Evolutionary conservation across 2,888 invertebrate species (phyloP).

Genomic region (Sisyra nigra): DNA sequence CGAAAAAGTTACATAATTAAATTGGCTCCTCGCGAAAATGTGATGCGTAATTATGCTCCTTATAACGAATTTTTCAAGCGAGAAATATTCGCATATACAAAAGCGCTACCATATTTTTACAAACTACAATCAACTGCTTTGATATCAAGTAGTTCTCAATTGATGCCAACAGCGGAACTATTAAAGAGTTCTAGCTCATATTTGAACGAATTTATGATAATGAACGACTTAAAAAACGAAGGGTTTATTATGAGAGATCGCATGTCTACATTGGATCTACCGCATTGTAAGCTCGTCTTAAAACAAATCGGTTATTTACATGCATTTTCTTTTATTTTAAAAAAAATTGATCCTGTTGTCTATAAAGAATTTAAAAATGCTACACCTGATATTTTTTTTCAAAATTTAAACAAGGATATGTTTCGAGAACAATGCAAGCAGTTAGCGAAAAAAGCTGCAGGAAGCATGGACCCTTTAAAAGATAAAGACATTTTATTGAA

Average conservation of each 20-base stretch:
- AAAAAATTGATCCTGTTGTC: neutral
- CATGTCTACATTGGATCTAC: neutral
- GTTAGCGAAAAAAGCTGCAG: neutral
- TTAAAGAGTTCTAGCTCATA: neutral
- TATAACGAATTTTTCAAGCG: constrained; percentile 1
- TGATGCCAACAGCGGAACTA: neutral
- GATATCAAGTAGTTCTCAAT: constrained; percentile 2
- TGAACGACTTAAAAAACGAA: constrained; percentile 2
- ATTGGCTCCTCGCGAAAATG: constrained; percentile 1
- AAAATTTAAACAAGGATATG: neutral
- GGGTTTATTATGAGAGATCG: constrained; percentile 3
- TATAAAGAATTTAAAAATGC: neutral
- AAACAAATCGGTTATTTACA: constrained; percentile 1
- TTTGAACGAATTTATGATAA: constrained; percentile 3
- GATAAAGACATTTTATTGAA: neutral
- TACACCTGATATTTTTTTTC: neutral
- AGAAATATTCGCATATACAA: constrained; percentile 8
- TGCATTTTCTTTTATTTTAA: constrained; percentile 2
- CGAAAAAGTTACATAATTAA: constrained; percentile 5
- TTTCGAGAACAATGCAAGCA: neutral
- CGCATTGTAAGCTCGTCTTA: constrained; percentile 5
- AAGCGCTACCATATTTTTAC: constrained; percentile 10
- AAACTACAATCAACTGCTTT: constrained; percentile 10
- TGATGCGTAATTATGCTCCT: neutral
- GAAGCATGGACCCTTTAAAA: neutral